A percentile compares a stretch with the other conserved stretches of the same genome.
These are phyloP conservation scores for Enteromius unitaeniatus DNA, from an alignment of 2,797 vertebrate genomes.

Conservation along the genomic window DNA sequence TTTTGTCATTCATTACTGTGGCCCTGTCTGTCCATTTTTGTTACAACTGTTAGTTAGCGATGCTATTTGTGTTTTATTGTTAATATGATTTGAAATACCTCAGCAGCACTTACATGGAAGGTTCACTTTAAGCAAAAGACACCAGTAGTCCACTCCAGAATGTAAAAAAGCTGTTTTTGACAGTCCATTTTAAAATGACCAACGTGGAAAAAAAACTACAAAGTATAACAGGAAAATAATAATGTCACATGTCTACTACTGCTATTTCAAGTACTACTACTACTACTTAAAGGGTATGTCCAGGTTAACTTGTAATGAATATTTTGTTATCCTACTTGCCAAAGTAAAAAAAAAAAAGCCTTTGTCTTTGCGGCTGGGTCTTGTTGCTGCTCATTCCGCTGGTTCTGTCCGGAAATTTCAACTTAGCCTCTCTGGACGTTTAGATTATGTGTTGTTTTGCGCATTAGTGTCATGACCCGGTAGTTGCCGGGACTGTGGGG, in stretches of 20 bases:
- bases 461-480: slow-evolving; percentile 70
- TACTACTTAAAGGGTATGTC: slow-evolving; percentile 83
- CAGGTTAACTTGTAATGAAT: slow-evolving; percentile 83
- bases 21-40: slow-evolving; percentile 20
- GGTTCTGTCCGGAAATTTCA: slow-evolving; percentile 65
- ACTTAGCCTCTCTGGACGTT: slow-evolving; percentile 65
- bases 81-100: slow-evolving; percentile 87
- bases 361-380: slow-evolving; percentile 83
- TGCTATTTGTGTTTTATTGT: slow-evolving; percentile 44
- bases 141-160: slow-evolving; percentile 87
- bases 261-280: slow-evolving; percentile 87
- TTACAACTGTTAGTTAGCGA: slow-evolving; percentile 57
- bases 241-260: slow-evolving; percentile 81
- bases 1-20: slow-evolving; percentile 48
- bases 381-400: slow-evolving; percentile 73
- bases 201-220: slow-evolving; percentile 61
- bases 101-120: slow-evolving; percentile 92
- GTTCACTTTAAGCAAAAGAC: slow-evolving; percentile 87
- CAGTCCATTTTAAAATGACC: slow-evolving; percentile 72
- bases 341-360: slow-evolving; percentile 88
- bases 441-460: slow-evolving; percentile 69
- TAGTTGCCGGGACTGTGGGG: slow-evolving; percentile 69
- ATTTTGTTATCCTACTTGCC: slow-evolving; percentile 90
- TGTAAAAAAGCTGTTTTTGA: slow-evolving; percentile 77
- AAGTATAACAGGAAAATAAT: slow-evolving; percentile 73